These are phyloP conservation scores for Brienomyrus longianalis DNA, from an alignment of 2,113 vertebrate species.

Conservation along the genomic window DNA sequence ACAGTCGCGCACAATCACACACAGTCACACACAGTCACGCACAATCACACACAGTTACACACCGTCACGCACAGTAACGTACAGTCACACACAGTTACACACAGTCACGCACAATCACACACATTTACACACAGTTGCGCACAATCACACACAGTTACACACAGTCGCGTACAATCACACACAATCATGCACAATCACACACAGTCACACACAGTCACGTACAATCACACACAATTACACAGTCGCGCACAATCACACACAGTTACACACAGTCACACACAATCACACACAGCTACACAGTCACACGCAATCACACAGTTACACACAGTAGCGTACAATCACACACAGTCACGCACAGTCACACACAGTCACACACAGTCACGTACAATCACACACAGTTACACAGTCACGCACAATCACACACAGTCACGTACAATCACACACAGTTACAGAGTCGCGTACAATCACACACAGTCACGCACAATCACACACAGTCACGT, in stretches of 20 bases:
- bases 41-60: not conserved
- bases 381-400: conserved; percentile 52
- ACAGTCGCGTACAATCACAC: not conserved
- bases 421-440: not conserved
- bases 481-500: not conserved
- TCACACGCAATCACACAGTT: not conserved
- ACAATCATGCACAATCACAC: not conserved
- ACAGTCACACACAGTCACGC: not conserved
- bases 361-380: conserved; percentile 43
- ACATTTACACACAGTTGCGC: not conserved
- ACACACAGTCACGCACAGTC: too few species aligned
- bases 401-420: not conserved
- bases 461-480: not conserved
- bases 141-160: not conserved
- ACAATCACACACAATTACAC: not conserved
- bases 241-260: not conserved
- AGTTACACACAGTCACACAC: not conserved
- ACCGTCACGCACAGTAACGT: not conserved
- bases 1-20: not conserved
- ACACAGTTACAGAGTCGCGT: too few species aligned
- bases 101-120: not conserved
- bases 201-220: not conserved
- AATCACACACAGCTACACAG: not conserved
- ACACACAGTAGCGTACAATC: conserved; percentile 31
- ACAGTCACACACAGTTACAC: not conserved